A percentile compares a stretch with the other conserved stretches of the same genome.
Evolutionary conservation across 2,888 invertebrate genomes (phyloP).

Genomic region (Auanema freiburgensis): DNA sequence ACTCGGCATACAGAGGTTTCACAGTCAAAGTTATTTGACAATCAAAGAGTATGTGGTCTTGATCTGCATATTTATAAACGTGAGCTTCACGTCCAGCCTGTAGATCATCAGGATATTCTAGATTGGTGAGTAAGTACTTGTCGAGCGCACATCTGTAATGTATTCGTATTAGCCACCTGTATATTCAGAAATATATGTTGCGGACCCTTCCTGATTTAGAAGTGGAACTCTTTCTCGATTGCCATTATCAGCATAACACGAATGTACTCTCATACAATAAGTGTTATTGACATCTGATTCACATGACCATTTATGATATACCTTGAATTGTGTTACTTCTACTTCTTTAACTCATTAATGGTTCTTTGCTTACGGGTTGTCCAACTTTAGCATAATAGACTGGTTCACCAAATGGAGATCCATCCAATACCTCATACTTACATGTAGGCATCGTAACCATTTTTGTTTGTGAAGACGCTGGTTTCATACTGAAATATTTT

Average conservation of each 20-base stretch:
- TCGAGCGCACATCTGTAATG: conserved; percentile 59
- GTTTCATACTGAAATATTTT: conserved; percentile 54
- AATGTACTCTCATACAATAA: conserved; percentile 62
- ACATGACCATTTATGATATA: conserved; percentile 64
- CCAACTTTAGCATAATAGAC: conserved; percentile 61
- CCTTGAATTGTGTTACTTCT: conserved; percentile 28
- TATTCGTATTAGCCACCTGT: neutral
- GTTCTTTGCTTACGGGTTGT: conserved; percentile 28
- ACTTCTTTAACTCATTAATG: neutral
- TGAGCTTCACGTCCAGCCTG: conserved; percentile 61
- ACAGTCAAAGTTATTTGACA: conserved; percentile 60
- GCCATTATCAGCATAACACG: conserved; percentile 62
- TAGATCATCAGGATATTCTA: conserved; percentile 60
- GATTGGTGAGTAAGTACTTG: conserved; percentile 59
- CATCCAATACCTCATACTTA: conserved; percentile 61
- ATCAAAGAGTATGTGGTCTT: conserved; percentile 61
- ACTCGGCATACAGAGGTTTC: conserved; percentile 58
- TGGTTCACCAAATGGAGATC: conserved; percentile 59
- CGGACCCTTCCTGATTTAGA: conserved; percentile 57
- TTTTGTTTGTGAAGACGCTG: conserved; percentile 58
- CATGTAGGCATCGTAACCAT: conserved; percentile 62
- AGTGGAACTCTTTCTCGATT: conserved; percentile 59
- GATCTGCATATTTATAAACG: conserved; percentile 63
- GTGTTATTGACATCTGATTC: conserved; percentile 56
- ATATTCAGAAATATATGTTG: neutral